These are phyloP conservation scores for Eulemur macaco DNA, from an alignment of 2,113 vertebrate species.

Conservation along the genomic window DNA sequence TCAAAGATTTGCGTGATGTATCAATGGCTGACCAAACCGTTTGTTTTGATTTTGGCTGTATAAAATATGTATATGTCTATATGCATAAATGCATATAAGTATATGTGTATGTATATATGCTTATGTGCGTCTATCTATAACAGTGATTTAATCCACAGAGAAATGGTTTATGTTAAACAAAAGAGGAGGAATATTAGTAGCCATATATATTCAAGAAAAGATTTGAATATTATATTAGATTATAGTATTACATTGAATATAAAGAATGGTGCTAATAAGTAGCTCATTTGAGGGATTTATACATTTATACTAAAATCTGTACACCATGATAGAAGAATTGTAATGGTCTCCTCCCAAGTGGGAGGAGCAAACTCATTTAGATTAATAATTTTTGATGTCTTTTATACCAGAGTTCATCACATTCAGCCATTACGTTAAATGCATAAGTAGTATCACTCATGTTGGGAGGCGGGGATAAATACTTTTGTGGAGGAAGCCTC, in stretches of 20 bases:
- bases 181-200: slow-evolving; percentile 54
- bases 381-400: neutral
- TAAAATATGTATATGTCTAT: neutral
- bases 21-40: slow-evolving; percentile 66
- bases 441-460: neutral
- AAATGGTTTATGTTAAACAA: slow-evolving; percentile 71
- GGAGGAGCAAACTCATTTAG: neutral
- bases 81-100: no score
- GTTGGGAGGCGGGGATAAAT: neutral
- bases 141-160: slow-evolving; percentile 67
- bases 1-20: slow-evolving; percentile 49
- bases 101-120: no score
- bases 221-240: neutral
- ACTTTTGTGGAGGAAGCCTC: neutral
- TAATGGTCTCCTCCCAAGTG: slow-evolving; percentile 9
- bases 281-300: slow-evolving; percentile 68
- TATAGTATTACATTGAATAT: slow-evolving; percentile 54
- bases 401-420: neutral
- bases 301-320: slow-evolving; percentile 68
- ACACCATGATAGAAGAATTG: slow-evolving; percentile 65
- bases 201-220: slow-evolving; percentile 36
- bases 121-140: neutral
- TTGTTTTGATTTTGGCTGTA: neutral
- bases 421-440: neutral
- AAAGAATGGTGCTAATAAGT: slow-evolving; percentile 61